Base-by-base conservation (phyloP, 1,140 invertebrate species). In the Tetramorium parvispinum region DNA sequence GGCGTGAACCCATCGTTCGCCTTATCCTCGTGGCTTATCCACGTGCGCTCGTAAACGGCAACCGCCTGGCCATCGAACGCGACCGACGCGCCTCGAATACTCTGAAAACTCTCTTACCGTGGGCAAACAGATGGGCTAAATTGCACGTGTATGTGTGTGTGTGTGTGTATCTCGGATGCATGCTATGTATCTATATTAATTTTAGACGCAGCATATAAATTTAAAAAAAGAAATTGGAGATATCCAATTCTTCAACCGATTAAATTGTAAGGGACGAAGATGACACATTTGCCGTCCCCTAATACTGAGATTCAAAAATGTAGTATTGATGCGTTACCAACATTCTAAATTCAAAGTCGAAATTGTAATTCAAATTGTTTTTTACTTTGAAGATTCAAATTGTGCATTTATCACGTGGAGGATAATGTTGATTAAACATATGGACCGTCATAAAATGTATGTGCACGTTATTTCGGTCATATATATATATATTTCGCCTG, bases 111-210 rank as follows among this genome's bases (percentile, higher is more conserved):
- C 65, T 63, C 13, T 65, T 65, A 78, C 76, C 76, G 76, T 65
- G 76, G 76, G 76, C 76, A 78, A 63, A 78, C 11, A 0, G 43
- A 63, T 63, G 76, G 57, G 43, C 57, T n/a, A 63, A 77, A 61
- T 77, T 43, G 7, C n/a, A 32, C 32, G 32, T 32, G 32, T 3
- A 32, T 3, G 32, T 32, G 32, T 32, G 32, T 32, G 32, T 61
- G 5, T 75, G 32, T 32, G 32, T 61, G 5, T 75, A 55, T 75
- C 11, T 73, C 32, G 16, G 11, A 6, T 2, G 10, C 24, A 8
- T 40, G 55, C 7, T 59, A 46, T 61, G n/a, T 0, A 49, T 46
- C 5, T 77, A 32, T 77, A 32, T 63, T n/a, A 32, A 63, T 11
- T 46, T 32, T 59, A 77, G 16, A 77, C 13, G 21, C 73, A n/a